A percentile compares a stretch with the other conserved stretches of the same genome.
phyloP scores from a whole-genome alignment of 1,140 invertebrate genomes.

The Monochamus saltuarius region DNA sequence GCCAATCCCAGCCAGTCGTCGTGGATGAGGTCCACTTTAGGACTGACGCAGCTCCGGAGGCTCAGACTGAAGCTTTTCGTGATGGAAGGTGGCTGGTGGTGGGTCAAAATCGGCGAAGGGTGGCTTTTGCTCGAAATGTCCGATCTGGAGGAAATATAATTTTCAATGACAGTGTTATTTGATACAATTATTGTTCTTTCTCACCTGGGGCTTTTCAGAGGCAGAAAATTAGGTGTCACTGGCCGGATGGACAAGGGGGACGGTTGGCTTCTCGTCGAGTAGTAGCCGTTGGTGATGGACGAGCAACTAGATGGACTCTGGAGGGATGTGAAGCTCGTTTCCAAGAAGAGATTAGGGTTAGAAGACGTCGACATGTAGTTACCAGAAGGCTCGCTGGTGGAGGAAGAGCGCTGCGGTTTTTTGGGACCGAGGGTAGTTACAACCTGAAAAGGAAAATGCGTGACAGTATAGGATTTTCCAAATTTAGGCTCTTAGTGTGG shows the following conservation, averaged over 20 bases:
- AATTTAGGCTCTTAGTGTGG: too few relatives aligned
- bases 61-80: slow-evolving; percentile 41
- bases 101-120: too few relatives aligned
- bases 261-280: slow-evolving; percentile 47
- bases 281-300: slow-evolving; percentile 51
- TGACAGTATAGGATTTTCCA: too few relatives aligned
- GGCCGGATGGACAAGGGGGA: slow-evolving; percentile 31
- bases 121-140: too few relatives aligned
- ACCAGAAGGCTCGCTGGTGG: slow-evolving; percentile 36
- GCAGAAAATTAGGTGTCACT: neutral
- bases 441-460: slow-evolving; percentile 59
- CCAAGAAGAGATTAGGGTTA: slow-evolving; percentile 64
- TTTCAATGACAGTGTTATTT: too few relatives aligned
- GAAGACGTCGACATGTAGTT: slow-evolving; percentile 49
- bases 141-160: too few relatives aligned
- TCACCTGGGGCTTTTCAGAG: neutral
- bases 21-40: slow-evolving; percentile 56
- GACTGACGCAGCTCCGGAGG: slow-evolving; percentile 38
- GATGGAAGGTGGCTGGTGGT: slow-evolving; percentile 19
- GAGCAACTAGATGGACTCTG: slow-evolving; percentile 57
- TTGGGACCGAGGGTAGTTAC: slow-evolving; percentile 71
- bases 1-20: slow-evolving; percentile 70
- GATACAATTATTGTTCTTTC: too few relatives aligned
- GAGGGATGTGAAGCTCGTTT: slow-evolving; percentile 74
- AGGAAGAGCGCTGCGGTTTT: slow-evolving; percentile 63